phyloP scores from a whole-genome alignment of 2,888 invertebrate species.

The Cerastis rubricosa region DNA sequence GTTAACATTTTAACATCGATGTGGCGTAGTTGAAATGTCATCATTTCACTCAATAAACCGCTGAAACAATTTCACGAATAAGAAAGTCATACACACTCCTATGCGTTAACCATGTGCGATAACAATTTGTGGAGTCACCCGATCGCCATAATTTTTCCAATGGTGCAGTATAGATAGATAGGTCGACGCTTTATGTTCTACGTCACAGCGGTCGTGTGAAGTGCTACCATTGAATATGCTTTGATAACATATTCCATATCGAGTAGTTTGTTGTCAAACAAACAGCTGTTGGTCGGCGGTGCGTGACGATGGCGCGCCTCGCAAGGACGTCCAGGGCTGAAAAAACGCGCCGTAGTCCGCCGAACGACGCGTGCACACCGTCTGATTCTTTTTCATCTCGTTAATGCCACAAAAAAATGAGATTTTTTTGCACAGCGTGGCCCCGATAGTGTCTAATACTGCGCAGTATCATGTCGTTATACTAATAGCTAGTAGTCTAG shows the following conservation, averaged over 20 bases:
- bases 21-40: conserved; percentile 58
- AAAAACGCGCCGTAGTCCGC: conserved; percentile 68
- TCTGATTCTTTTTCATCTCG: conserved; percentile 72
- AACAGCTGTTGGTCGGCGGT: conserved; percentile 79
- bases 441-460: conserved; percentile 68
- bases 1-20: conserved; percentile 16
- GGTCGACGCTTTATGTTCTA: conserved; percentile 41
- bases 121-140: conserved; percentile 55
- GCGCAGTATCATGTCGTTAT: conserved; percentile 68
- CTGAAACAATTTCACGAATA: conserved; percentile 74
- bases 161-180: conserved; percentile 36
- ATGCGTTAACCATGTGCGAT: conserved; percentile 52
- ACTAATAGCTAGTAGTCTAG: conserved; percentile 42
- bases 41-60: conserved; percentile 66
- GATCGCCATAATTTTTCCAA: conserved; percentile 62
- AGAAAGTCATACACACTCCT: conserved; percentile 64
- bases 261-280: conserved; percentile 84
- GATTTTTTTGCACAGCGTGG: conserved; percentile 65
- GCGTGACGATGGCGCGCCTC: conserved; percentile 82
- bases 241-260: conserved; percentile 73
- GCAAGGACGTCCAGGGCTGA: conserved; percentile 81
- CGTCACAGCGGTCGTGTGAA: conserved; percentile 56
- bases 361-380: conserved; percentile 67
- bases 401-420: conserved; percentile 62
- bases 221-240: conserved; percentile 61